Evolutionary conservation across 2,797 vertebrate genomes (phyloP), one percentile per base, ranked within the genome.

Genomic region (Brachymystax lenok): DNA sequence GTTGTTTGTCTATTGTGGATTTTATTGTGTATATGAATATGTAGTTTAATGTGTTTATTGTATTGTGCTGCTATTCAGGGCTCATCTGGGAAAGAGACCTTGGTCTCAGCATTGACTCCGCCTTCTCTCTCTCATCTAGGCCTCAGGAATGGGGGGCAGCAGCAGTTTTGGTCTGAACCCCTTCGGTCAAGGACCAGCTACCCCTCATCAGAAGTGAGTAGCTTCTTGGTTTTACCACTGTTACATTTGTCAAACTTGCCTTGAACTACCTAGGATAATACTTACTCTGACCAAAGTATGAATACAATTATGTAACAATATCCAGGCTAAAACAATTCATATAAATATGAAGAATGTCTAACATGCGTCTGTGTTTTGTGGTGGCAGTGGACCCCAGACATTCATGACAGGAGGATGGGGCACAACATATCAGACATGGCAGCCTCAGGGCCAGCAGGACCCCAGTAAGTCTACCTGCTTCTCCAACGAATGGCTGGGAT

Each of bases 341-440:
- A 35, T 35, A 40, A 40, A 40, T 40, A 12, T 46, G 40, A 12
- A 46, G 12, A 1, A 12, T 12, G 40, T 13, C 40, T n/a, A 59
- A 59, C 56, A 59, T 63, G 56, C n/a, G 10, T 70, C 74, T 68
- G 40, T 30, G 59, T 7, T 77, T 51, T 78, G 28, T 54, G 50
- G 28, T 85, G 83, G 2, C 86, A 99, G 98, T 75, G 97, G 96
- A 69, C 96, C 95, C 88, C 98, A 98, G 86, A 94, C 97, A 1
- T 98, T 98, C 88, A 96, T 98, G 96, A 94, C 96, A 0, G 97
- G 97, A 90, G 96, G 96, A 83, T 99, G 97, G 98, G 97, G 98
- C 46, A 96, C 95, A 74, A 96, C 97, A 83, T 99, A 98, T 93
- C 97, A 98, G 90, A 96, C 98, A 5, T 99, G 98, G 98, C 40